Percentiles rank a stretch among this genome's conserved stretches.
Evolutionary conservation across 2,888 invertebrate species (phyloP).

Genomic region (Seira musarum): DNA sequence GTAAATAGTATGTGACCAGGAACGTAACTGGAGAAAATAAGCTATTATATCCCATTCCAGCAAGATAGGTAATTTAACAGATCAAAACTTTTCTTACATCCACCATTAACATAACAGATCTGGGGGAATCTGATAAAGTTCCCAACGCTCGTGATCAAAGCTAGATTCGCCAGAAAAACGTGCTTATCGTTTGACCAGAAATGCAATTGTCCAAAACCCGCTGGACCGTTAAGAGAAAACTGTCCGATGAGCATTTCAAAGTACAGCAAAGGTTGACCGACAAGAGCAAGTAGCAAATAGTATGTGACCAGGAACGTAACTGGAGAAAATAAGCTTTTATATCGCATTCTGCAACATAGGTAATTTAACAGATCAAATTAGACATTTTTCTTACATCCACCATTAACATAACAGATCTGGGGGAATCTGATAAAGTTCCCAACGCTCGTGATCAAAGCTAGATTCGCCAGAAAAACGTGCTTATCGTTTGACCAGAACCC

Average conservation of each 20-base stretch:
- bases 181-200: conserved; percentile 20
- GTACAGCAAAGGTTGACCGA: conserved; percentile 47
- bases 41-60: not conserved
- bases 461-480: conserved; percentile 33
- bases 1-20: conserved; percentile 51
- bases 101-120: conserved; percentile 52
- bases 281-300: conserved; percentile 38
- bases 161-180: conserved; percentile 39
- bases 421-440: conserved; percentile 60
- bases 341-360: too few relatives aligned
- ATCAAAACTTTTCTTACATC: too few relatives aligned
- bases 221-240: conserved; percentile 41
- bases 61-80: too few relatives aligned
- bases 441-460: conserved; percentile 50
- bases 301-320: conserved; percentile 59
- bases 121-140: conserved; percentile 59
- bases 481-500: conserved; percentile 9
- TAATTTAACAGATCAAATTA: too few relatives aligned
- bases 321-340: too few relatives aligned
- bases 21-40: conserved; percentile 52
- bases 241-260: conserved; percentile 35
- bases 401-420: conserved; percentile 44
- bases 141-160: conserved; percentile 46
- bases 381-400: conserved; percentile 57
- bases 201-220: conserved; percentile 47